Evolutionary conservation across 35 echinoderm and acorn worm genomes (phyloP).

Genomic region (Hemicentrotus pulcherrimus): DNA sequence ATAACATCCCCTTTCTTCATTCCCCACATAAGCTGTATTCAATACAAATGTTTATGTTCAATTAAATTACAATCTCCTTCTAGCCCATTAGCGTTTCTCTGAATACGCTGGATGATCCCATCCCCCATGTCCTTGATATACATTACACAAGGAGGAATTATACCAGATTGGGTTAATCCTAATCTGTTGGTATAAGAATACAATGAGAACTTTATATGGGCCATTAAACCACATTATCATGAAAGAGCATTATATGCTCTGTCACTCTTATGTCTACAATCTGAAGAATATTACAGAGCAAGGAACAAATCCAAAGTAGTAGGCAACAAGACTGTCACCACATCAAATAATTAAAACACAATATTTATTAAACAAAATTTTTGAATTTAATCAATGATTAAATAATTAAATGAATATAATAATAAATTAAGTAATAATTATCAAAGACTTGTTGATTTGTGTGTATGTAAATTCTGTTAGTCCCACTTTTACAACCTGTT

Average conservation of each 20-base stretch:
- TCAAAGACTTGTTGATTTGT: no score
- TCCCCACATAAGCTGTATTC: no score
- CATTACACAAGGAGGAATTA: neutral
- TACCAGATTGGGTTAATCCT: neutral
- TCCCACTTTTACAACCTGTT: neutral
- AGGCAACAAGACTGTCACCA: no score
- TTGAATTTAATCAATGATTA: no score
- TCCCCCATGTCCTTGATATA: neutral
- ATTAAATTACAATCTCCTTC: neutral
- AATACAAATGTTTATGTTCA: no score
- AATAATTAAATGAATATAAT: no score
- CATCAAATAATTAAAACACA: no score
- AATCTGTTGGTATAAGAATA: neutral
- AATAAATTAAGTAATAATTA: no score
- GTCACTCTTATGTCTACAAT: no score
- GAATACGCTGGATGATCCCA: neutral
- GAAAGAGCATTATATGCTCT: no score
- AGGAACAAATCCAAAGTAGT: neutral
- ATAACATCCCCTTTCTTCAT: no score
- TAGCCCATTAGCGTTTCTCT: neutral
- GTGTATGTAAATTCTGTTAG: neutral
- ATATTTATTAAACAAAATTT: no score
- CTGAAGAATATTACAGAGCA: neutral
- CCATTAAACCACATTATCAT: neutral
- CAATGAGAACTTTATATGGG: neutral